Percentiles rank a stretch among this genome's conserved stretches.
Evolutionary conservation across 1,140 invertebrate genomes (phyloP).

Genomic region (Heliconius himera): DNA sequence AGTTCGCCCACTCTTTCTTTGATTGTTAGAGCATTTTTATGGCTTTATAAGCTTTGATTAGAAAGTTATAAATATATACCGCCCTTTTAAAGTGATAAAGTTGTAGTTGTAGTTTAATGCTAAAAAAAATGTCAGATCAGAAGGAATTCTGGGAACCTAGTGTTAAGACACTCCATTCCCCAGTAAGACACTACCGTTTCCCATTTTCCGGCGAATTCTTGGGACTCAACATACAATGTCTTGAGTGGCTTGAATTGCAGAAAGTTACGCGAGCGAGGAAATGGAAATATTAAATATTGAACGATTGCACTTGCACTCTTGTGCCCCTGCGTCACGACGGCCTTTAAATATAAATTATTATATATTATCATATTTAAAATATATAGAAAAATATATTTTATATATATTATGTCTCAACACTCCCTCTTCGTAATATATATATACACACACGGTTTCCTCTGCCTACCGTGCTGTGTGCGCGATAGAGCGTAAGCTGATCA

Average conservation of each 20-base stretch:
- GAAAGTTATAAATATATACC: background rate
- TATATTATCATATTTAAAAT: too few species aligned
- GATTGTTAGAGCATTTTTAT: background rate
- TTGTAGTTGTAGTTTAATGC: too few species aligned
- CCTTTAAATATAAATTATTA: background rate
- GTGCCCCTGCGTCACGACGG: background rate
- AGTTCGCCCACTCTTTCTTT: background rate
- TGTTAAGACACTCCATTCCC: background rate
- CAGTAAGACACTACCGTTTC: too few species aligned
- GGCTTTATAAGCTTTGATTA: background rate
- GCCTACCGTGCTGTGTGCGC: too few species aligned
- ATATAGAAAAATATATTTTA: too few species aligned
- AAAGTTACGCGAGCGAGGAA: background rate
- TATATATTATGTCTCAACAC: too few species aligned
- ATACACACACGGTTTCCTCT: too few species aligned
- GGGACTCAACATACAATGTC: background rate
- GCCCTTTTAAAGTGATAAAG: background rate
- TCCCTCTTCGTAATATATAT: too few species aligned
- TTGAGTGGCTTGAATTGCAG: background rate
- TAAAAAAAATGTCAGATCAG: background rate
- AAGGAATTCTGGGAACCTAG: background rate
- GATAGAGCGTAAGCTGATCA: too few species aligned
- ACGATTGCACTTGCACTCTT: background rate
- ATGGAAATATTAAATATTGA: background rate
- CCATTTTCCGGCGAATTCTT: background rate